These are phyloP conservation scores for Tyrannus savana DNA, from an alignment of 2,113 vertebrate species.

Conservation along the genomic window DNA sequence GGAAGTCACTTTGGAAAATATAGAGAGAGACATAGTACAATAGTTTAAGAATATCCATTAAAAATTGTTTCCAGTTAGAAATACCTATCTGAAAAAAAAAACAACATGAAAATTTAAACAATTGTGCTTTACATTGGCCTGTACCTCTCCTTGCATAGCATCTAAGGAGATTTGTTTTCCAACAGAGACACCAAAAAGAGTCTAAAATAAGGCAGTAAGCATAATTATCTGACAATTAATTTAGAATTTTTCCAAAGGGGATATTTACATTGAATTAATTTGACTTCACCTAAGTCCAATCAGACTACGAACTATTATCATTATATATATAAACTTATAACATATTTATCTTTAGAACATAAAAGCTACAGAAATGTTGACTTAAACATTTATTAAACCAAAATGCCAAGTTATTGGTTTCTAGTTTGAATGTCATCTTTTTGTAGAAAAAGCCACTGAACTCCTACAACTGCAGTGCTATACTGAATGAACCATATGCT, in stretches of 20 bases:
- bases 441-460: background rate
- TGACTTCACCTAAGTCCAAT: background rate
- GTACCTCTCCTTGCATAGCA: background rate
- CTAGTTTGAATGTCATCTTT: background rate
- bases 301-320: background rate
- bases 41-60: background rate
- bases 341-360: background rate
- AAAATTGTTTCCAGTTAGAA: background rate
- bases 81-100: background rate
- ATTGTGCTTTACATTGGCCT: background rate
- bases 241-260: background rate
- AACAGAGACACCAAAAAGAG: background rate
- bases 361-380: background rate
- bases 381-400: fast-evolving
- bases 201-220: background rate
- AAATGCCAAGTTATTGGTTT: background rate
- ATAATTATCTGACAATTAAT: background rate
- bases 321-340: background rate
- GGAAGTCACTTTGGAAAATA: background rate
- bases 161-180: background rate
- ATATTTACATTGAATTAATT: background rate
- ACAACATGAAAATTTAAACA: background rate
- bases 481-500: background rate
- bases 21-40: fast-evolving
- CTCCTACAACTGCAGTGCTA: background rate